Evolutionary conservation across 35 echinoderm and acorn worm genomes (phyloP), one percentile per base, ranked within the genome.

Genomic region (Diadema setosum): DNA sequence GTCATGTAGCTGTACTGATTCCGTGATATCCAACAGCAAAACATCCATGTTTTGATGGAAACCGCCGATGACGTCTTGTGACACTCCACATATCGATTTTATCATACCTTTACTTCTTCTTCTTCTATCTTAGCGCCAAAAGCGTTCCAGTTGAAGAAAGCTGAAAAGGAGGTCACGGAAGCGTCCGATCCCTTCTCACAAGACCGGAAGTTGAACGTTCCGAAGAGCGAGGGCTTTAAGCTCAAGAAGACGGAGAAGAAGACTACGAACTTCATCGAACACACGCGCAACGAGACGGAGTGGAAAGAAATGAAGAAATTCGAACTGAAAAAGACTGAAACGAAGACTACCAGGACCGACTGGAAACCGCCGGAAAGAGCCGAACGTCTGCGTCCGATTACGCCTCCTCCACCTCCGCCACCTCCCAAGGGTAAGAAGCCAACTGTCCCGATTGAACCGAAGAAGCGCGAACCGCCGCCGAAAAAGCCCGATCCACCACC

Each of bases 221-320:
- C 94, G 31, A 88, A 92, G 58, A 85, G 65, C 20, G 87, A 92
- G n/a, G 84, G 81, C 9, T 85, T 92, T 43, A 81, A 89, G 70
- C 45, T 92, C 15, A 88, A 89, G 45, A 96, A 96, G 57, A 89
- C 85, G 33, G 45, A 45, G 64, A 96, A 96, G 46, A 42, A 91
- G 20, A 45, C 58, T 2, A 96, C 94, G 8, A 80, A 91, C 17
- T 35, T 80, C 4, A 34, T 89, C 1, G 55, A 91, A 15, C 67
- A 42, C 36, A 59, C 65, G 33, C 27, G 86, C 67, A 14, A 50
- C 12, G 86, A 88, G 35, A 85, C 37, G 4, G 75, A 48, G 25
- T 96, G 94, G 94, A 89, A 96, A 42, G 90, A 92, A 63, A 89
- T 90, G 0, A 80, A 86, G 16, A 92, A 92, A 43, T 92, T 96